Base-by-base conservation (phyloP, 2,888 invertebrate species). In the Pharmacophagus antenor region DNA sequence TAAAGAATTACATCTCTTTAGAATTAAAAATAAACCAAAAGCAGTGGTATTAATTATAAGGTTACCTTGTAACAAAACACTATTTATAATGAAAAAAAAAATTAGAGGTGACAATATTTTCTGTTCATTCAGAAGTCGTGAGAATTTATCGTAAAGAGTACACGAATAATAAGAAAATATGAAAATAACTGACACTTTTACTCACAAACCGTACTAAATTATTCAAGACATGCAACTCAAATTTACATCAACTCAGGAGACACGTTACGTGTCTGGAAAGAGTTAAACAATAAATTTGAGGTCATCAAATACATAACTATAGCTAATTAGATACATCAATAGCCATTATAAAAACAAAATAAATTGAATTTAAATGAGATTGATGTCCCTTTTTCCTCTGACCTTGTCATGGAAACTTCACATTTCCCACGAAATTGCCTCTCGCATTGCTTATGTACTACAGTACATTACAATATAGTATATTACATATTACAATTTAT, bases 321-420 rank as follows among this genome's bases (percentile, higher is more conserved):
- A 7, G 20, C 25, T 52, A 47, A 51, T 58, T 20, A 42, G 4
- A 15, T 20, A 18, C 27, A 41, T 56, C 22, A 42, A 54, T 51
- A 23, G 50, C 31, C 21, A 55, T 61, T 53, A 58, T 61, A 49
- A 54, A 27, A 51, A 59, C 59, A 61, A 58, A 62, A 63, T 42
- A 58, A 58, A 60, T 58, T 54, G 62, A 63, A 67, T 67, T 65
- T 62, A 57, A 62, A 65, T 64, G 50, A 25, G 48, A 60, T 58
- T 51, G 48, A 62, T 65, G 62, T 52, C 65, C 67, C 62, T 51
- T 59, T 64, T 63, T 62, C 55, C 46, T 58, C 25, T 61, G 62
- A 63, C 62, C 63, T 66, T 57, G 60, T 56, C 49, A 51, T 47
- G 56, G 48, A 59, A 63, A 61, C 44, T 47, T 57, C 42, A 54